These are phyloP conservation scores for Brachionus plicatilis DNA, from an alignment of 1,140 invertebrate genomes.

Conservation along the genomic window DNA sequence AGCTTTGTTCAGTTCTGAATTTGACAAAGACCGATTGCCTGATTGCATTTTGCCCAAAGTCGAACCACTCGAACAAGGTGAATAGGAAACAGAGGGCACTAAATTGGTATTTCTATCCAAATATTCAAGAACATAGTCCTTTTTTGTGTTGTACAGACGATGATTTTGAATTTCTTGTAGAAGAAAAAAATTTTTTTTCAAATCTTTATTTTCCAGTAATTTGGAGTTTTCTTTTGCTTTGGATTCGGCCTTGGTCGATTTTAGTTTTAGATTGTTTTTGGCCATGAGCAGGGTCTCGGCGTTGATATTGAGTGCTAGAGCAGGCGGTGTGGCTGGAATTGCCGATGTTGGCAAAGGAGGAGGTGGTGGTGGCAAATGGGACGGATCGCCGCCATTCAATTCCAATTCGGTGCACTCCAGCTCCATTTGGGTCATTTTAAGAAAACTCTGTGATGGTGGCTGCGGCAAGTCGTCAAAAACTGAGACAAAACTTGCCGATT, in stretches of 20 bases:
- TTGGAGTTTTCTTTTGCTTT: not conserved
- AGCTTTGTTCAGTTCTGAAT: not conserved
- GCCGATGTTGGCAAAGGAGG: not conserved
- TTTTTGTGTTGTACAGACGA: conserved; percentile 37
- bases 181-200: conserved; percentile 23
- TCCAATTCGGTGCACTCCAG: not conserved
- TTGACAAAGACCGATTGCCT: not conserved
- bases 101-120: conserved; percentile 25
- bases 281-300: conserved; percentile 16
- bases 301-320: not conserved
- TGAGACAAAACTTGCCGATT: not conserved
- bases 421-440: conserved; percentile 29
- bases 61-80: not conserved
- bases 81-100: not conserved
- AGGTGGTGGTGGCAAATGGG: not conserved
- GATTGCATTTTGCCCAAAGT: not conserved
- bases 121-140: conserved; percentile 39
- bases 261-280: not conserved
- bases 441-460: conserved; percentile 22
- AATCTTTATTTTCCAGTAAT: not conserved
- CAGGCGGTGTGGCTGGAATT: not conserved
- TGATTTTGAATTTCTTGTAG: conserved; percentile 40
- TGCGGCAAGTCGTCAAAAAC: conserved; percentile 25
- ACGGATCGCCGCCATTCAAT: not conserved
- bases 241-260: not conserved